A percentile compares a stretch with the other conserved stretches of the same genome.
phyloP scores from a whole-genome alignment of 2,113 vertebrate genomes.

The Cynopterus brachyotis region DNA sequence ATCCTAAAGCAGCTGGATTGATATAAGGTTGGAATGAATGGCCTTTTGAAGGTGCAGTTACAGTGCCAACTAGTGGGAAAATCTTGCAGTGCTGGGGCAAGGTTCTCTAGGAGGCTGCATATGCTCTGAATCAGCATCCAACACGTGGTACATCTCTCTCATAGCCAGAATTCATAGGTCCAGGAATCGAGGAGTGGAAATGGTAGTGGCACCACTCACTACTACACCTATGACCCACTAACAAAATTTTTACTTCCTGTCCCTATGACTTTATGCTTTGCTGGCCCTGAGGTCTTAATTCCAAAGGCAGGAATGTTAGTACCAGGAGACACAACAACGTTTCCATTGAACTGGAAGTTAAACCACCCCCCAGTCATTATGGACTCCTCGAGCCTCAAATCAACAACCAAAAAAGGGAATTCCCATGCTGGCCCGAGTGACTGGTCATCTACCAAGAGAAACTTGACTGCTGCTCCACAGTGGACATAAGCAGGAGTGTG shows the following conservation, averaged over 20 bases:
- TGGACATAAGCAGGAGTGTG: neutral
- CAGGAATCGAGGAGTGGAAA: too few species aligned
- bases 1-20: neutral
- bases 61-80: neutral
- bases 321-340: neutral
- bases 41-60: neutral
- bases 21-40: too few species aligned
- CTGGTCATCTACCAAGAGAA: neutral
- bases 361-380: neutral
- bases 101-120: neutral
- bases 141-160: neutral
- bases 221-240: neutral
- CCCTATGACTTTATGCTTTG: neutral
- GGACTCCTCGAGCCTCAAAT: neutral
- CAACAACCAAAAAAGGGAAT: neutral
- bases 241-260: neutral
- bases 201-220: neutral
- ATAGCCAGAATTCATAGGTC: neutral
- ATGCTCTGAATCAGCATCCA: neutral
- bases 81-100: too few species aligned
- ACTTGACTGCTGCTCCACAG: neutral
- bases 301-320: neutral
- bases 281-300: neutral
- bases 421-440: neutral
- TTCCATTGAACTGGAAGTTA: neutral